A percentile compares a stretch with the other conserved stretches of the same genome.
phyloP scores from a whole-genome alignment of 2,888 invertebrate species.

The Eudasyphora cyanicolor region DNA sequence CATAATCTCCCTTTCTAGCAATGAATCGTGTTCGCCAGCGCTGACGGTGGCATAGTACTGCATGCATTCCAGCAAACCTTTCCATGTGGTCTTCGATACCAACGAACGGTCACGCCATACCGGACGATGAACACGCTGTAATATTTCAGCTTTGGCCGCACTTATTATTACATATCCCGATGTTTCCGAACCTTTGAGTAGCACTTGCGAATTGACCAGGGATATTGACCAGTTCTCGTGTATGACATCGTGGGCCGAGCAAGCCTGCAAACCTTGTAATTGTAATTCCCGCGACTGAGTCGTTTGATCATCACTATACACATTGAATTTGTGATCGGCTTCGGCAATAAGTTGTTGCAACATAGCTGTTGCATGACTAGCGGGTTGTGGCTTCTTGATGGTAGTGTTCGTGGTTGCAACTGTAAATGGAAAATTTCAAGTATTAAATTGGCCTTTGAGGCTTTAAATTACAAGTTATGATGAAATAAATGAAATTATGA shows the following conservation, averaged over 20 bases:
- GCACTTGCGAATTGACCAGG: constrained; percentile 82
- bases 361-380: constrained; percentile 90
- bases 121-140: constrained; percentile 93
- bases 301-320: constrained; percentile 96
- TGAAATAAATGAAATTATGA: too few species aligned
- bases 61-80: constrained; percentile 97
- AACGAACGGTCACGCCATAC: constrained; percentile 93
- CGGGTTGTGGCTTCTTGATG: constrained; percentile 81
- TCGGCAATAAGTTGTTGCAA: constrained; percentile 95
- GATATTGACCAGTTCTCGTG: constrained; percentile 97
- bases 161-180: constrained; percentile 98
- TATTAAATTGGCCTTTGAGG: too few species aligned
- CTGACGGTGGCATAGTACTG: constrained; percentile 99
- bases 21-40: constrained; percentile 86
- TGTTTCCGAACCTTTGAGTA: constrained; percentile 97
- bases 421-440: too few species aligned
- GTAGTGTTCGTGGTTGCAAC: constrained; percentile 69
- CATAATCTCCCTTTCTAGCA: constrained; percentile 92
- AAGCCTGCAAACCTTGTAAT: constrained; percentile 91
- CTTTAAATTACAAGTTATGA: too few species aligned
- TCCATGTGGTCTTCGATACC: constrained; percentile 97
- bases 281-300: constrained; percentile 88
- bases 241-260: constrained; percentile 93
- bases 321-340: constrained; percentile 95
- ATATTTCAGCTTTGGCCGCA: constrained; percentile 96